Evolutionary conservation across 2,113 vertebrate species (phyloP).

Genomic region (Aptenodytes forsteri): DNA sequence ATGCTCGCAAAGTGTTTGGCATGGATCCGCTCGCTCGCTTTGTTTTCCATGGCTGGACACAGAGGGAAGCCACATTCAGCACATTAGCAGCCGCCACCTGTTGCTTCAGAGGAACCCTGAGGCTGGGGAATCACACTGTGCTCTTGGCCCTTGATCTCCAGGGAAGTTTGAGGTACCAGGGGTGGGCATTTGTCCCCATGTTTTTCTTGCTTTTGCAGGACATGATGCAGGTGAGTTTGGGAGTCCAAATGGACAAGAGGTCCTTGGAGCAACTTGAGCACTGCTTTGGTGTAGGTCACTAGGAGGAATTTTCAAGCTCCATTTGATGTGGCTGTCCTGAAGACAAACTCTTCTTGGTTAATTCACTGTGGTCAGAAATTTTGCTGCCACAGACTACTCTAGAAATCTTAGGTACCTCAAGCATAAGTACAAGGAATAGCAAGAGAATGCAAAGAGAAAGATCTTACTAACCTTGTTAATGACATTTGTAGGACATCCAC

Average conservation of each 20-base stretch:
- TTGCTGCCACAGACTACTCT: not conserved
- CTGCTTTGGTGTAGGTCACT: not conserved
- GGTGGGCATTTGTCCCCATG: not conserved
- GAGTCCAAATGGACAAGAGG: not conserved
- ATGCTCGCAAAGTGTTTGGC: slow-evolving; percentile 26
- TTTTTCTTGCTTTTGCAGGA: not conserved
- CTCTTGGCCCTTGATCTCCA: slow-evolving; percentile 23
- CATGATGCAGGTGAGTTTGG: not conserved
- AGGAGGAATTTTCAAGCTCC: not conserved
- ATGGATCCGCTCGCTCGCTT: not conserved
- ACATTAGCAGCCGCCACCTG: slow-evolving; percentile 23
- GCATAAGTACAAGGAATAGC: not conserved
- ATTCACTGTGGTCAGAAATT: not conserved
- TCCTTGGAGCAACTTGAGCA: not conserved
- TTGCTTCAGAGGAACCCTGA: slow-evolving; percentile 17
- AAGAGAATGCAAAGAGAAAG: not conserved
- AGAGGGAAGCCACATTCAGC: slow-evolving; percentile 58
- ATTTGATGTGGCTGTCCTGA: not conserved
- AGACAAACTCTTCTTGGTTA: not conserved
- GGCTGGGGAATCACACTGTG: not conserved
- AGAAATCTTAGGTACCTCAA: not conserved
- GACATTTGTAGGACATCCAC: not conserved
- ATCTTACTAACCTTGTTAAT: not conserved
- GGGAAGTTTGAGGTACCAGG: not conserved
- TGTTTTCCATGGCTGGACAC: slow-evolving; percentile 21